Conservation (phyloP, 2,113 vertebrate species). For the Ciconia maguari region DNA sequence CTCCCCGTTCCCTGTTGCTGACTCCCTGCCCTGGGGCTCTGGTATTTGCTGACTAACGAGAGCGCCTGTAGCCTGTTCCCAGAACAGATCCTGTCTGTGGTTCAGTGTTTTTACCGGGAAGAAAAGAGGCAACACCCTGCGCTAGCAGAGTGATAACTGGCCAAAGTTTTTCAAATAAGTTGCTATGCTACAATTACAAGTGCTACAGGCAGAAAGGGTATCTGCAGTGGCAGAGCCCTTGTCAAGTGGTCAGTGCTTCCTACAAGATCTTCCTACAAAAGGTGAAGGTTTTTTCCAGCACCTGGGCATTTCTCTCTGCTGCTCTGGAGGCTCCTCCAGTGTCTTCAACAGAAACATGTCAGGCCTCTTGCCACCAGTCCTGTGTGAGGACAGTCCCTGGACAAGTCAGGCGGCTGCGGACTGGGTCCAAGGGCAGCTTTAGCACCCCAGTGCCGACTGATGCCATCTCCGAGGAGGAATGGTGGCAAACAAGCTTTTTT, state of each 20-base stretch:
- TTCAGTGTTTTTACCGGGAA: background rate
- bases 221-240: background rate
- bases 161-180: background rate
- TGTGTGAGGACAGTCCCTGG: background rate
- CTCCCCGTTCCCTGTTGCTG: background rate
- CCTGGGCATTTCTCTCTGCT: background rate
- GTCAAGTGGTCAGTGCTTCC: background rate
- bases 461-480: background rate
- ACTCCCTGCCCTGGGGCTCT: background rate
- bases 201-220: background rate
- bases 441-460: background rate
- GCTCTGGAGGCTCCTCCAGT: background rate
- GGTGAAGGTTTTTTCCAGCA: background rate
- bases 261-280: background rate
- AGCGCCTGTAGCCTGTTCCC: background rate
- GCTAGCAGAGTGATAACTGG: background rate
- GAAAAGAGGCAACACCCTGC: background rate
- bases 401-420: accelerated
- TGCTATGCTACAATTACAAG: background rate
- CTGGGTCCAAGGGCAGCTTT: background rate
- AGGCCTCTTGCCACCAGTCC: background rate
- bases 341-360: background rate
- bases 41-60: background rate
- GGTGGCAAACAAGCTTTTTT: background rate
- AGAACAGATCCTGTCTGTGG: background rate